These are phyloP conservation scores for Drosophila suzukii DNA, from an alignment of 1,140 invertebrate genomes.

Conservation along the genomic window DNA sequence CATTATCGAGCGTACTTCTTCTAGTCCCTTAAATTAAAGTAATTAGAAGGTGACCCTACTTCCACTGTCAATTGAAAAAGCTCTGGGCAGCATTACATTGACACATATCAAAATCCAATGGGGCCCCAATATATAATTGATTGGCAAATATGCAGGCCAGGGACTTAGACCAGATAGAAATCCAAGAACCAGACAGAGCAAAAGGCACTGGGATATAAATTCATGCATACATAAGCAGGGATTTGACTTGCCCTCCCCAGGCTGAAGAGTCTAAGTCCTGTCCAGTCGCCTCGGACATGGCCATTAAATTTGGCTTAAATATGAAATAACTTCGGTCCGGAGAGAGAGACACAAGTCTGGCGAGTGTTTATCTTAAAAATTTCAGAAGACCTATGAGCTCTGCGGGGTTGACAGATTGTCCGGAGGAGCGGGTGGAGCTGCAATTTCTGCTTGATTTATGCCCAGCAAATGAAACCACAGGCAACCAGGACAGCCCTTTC, in stretches of 20 bases:
- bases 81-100: conserved; percentile 15
- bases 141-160: conserved; percentile 42
- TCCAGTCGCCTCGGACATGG: conserved; percentile 26
- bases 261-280: conserved; percentile 20
- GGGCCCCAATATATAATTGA: conserved; percentile 46
- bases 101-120: conserved; percentile 48
- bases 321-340: conserved; percentile 48
- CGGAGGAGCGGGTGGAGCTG: conserved; percentile 17
- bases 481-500: conserved; percentile 22
- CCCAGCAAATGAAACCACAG: conserved; percentile 64
- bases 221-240: conserved; percentile 60
- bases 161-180: not conserved
- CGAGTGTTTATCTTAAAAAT: conserved; percentile 72
- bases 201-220: conserved; percentile 46
- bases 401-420: conserved; percentile 26
- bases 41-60: conserved; percentile 43
- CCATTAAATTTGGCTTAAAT: conserved; percentile 69
- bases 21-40: conserved; percentile 42
- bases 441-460: conserved; percentile 69
- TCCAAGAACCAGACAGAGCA: conserved; percentile 17
- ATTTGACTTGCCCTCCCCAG: conserved; percentile 33
- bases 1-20: conserved; percentile 10
- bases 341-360: conserved; percentile 7
- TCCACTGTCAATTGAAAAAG: conserved; percentile 30
- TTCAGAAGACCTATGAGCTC: conserved; percentile 41